Conservation (phyloP, 2,113 vertebrate genomes). For the Lampris incognitus region DNA sequence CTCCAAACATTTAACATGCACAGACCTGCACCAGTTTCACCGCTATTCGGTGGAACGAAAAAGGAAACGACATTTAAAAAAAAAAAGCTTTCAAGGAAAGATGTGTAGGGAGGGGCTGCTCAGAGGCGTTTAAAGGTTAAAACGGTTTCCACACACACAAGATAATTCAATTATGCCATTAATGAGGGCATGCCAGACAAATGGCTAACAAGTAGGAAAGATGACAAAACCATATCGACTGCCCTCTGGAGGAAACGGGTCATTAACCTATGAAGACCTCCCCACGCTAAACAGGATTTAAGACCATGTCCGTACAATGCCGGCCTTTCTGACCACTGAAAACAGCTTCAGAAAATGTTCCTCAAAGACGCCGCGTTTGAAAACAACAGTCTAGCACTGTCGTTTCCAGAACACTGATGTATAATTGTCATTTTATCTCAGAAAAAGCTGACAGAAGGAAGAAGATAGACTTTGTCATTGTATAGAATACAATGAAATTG, state of each 20-base stretch:
- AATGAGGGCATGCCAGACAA: constrained; percentile 4
- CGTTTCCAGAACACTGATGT: too few species aligned
- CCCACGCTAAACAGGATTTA: neutral
- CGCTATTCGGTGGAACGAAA: constrained; percentile 39
- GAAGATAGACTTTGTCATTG: too few species aligned
- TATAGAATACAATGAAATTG: too few species aligned
- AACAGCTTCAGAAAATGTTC: too few species aligned
- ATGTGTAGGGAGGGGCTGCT: neutral
- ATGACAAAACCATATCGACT: constrained; percentile 1
- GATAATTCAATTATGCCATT: constrained; percentile 13
- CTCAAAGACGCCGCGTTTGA: too few species aligned
- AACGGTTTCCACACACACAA: neutral
- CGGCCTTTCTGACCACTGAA: too few species aligned
- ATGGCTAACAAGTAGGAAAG: constrained; percentile 2
- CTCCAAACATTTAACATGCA: constrained; percentile 14
- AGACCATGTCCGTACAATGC: too few species aligned
- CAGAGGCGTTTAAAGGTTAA: neutral
- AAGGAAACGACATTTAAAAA: constrained; percentile 4
- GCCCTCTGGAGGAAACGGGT: constrained; percentile 42
- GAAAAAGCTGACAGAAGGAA: too few species aligned
- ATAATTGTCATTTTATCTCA: too few species aligned
- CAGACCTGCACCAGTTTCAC: constrained; percentile 40
- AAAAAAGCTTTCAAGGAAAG: constrained; percentile 7
- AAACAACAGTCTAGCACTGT: too few species aligned
- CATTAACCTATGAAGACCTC: constrained; percentile 60